Evolutionary conservation across 2,797 vertebrate genomes (phyloP).

Genomic region (Adrianichthys oophorus): DNA sequence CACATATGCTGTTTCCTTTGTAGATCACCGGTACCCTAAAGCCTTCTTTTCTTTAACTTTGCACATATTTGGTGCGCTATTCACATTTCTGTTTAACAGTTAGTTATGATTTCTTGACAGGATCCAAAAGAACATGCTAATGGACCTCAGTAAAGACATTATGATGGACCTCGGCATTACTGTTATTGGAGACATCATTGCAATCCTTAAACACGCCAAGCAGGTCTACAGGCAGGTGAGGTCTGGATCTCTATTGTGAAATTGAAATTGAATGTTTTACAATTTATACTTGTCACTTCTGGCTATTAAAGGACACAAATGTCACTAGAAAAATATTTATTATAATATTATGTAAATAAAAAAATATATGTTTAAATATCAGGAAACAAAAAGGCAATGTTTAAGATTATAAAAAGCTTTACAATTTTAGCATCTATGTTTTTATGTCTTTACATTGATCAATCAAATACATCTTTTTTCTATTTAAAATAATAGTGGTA

Average conservation of each 20-base stretch:
- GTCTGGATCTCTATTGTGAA: not conserved
- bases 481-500: too few relatives aligned
- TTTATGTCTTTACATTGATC: too few relatives aligned
- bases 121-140: conserved; percentile 93
- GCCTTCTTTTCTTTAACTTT: not conserved
- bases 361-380: too few relatives aligned
- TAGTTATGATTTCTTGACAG: conserved; percentile 59
- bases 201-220: conserved; percentile 94
- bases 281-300: too few relatives aligned
- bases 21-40: conserved; percentile 89
- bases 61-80: not conserved
- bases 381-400: too few relatives aligned
- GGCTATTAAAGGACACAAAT: too few relatives aligned
- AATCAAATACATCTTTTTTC: too few relatives aligned
- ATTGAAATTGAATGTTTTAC: not conserved
- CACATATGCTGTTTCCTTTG: conserved; percentile 90
- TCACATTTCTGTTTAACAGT: not conserved
- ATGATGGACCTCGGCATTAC: conserved; percentile 95
- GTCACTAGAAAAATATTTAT: too few relatives aligned
- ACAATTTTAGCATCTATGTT: too few relatives aligned
- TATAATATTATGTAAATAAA: too few relatives aligned
- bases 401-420: too few relatives aligned
- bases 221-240: conserved; percentile 90
- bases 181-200: conserved; percentile 92
- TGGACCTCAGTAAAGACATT: conserved; percentile 95